These are phyloP conservation scores for Schizotus pectinicornis DNA, from an alignment of 2,888 invertebrate species.

Conservation along the genomic window DNA sequence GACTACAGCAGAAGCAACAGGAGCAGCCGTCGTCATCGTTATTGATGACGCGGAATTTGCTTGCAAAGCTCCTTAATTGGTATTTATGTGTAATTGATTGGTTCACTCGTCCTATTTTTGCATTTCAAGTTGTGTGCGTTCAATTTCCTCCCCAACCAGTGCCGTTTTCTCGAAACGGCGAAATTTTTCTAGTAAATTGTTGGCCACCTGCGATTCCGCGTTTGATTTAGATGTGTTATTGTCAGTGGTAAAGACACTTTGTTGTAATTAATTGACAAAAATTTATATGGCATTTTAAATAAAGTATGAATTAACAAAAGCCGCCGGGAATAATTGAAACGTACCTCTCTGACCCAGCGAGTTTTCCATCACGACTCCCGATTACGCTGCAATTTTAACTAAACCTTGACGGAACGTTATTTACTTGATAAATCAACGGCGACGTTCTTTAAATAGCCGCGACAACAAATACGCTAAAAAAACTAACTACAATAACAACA, in stretches of 20 bases:
- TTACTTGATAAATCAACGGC: too few species aligned
- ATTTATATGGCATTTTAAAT: conserved; percentile 22
- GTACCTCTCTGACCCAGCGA: conserved; percentile 5
- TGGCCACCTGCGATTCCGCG: too few species aligned
- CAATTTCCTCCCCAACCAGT: too few species aligned
- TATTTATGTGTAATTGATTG: conserved; percentile 10
- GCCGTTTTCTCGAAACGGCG: too few species aligned
- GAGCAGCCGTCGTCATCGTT: conserved; percentile 45
- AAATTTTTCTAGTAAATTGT: conserved; percentile 6
- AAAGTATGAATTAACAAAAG: conserved; percentile 2
- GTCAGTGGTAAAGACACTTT: not conserved
- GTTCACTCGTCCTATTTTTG: conserved; percentile 9
- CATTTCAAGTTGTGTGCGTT: conserved; percentile 25
- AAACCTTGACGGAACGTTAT: too few species aligned
- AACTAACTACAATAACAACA: conserved; percentile 24
- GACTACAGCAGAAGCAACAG: conserved; percentile 48
- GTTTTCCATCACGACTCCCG: not conserved
- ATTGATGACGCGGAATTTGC: conserved; percentile 21
- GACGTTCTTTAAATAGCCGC: too few species aligned
- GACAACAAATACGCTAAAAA: not conserved
- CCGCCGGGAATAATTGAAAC: not conserved
- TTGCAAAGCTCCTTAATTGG: not conserved
- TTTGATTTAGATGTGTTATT: not conserved
- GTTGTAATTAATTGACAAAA: conserved; percentile 14
- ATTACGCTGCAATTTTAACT: too few species aligned